Base-by-base conservation (phyloP, 2,113 vertebrate species). In the Vanacampus margaritifer region DNA sequence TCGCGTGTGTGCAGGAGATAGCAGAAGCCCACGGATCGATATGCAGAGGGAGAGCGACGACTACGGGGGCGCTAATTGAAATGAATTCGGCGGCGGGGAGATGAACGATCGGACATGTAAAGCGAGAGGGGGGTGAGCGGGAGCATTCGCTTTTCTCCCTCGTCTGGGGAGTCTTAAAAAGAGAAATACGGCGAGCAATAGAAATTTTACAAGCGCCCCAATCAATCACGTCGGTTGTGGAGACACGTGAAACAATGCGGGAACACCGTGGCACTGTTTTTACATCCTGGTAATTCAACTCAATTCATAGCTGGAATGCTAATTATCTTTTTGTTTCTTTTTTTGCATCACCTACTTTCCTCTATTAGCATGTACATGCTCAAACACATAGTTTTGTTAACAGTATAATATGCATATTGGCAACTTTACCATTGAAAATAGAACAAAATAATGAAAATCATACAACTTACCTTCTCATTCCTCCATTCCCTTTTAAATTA, bases 21-120 rank as follows among this genome's bases (percentile, higher is more conserved):
- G 69, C 71, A 85, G 85, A 85, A 86, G 86, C 84, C 82, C 82
- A 75, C 85, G 84, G 23, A 91, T 92, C 87, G 74, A 91, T 89
- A 82, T 74, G 79, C 70, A 71, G 82, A 86, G 79, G 74, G 84
- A 89, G 87, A 71, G 39, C 58, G 75, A 60, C 64, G 72, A 73
- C 81, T 73, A 71, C 54, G 14, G 17, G 72, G 72, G 72, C 63
- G 78, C 84, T 90, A 91, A 91, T 91, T 92, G 87, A 90, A 91
- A 92, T 90, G 82, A 88, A 90, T 91, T 88, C 87, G 79, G 79
- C 76, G 70, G 69, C 56, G 62, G 79, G 86, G 69, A 88, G 81
- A 91, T 41, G 85, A 86, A 89, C 71, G 82, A 85, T 84, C 81
- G 84, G 83, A 87, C 85, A 78, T 76, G 81, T 83, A 86, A 84